phyloP scores from a whole-genome alignment of 1,140 invertebrate genomes.

The Lepidurus arcticus region DNA sequence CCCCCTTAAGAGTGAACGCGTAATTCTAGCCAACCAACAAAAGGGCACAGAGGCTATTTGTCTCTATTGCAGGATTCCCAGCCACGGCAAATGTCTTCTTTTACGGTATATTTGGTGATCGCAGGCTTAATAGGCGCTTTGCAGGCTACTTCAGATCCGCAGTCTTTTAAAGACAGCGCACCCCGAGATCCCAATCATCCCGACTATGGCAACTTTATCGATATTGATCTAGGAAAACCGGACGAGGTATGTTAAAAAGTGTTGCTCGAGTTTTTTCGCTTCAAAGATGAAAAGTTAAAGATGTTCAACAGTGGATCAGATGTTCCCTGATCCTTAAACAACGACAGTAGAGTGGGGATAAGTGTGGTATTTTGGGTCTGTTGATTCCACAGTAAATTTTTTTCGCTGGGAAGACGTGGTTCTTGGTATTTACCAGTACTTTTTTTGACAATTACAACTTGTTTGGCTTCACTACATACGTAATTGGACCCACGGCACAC shows the following conservation, averaged over 20 bases:
- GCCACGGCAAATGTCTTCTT: not conserved
- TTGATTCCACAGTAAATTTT: not conserved
- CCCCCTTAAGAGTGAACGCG: not conserved
- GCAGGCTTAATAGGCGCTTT: not conserved
- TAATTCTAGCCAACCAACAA: not conserved
- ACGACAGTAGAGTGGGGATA: not conserved
- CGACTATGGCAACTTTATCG: not conserved
- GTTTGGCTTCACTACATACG: not conserved
- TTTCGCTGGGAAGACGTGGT: not conserved
- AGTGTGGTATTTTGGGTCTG: not conserved
- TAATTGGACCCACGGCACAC: not conserved
- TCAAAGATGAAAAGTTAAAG: too few species aligned
- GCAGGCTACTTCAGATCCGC: not conserved
- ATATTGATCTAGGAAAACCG: not conserved
- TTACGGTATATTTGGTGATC: not conserved
- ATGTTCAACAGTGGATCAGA: not conserved
- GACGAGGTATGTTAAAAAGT: not conserved
- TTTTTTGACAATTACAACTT: not conserved
- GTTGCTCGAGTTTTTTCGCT: not conserved
- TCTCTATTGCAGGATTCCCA: not conserved
- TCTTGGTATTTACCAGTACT: not conserved
- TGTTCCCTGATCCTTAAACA: not conserved
- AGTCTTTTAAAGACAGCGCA: constrained; percentile 5
- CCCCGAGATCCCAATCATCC: not conserved
- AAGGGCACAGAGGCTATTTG: not conserved